Conservation (phyloP, 2,113 vertebrate genomes). For the Laticauda laticaudata region DNA sequence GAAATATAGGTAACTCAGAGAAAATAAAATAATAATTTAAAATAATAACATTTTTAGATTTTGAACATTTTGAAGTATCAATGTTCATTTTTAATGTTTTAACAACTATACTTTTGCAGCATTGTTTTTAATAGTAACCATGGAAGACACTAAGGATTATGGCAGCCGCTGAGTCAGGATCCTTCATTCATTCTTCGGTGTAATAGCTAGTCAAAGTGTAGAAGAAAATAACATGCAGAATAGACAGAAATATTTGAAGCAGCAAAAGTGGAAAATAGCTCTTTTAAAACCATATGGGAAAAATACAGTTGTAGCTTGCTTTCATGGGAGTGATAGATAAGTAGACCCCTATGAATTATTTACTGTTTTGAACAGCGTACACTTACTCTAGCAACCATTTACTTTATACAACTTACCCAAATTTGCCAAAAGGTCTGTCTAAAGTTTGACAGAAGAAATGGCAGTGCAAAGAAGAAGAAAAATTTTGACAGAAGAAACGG, state of each 20-base stretch:
- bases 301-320: not conserved
- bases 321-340: not conserved
- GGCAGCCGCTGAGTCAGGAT: not conserved
- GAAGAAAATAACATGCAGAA: not conserved
- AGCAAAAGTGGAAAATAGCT: not conserved
- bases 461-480: not conserved
- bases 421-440: not conserved
- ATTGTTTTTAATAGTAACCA: not conserved
- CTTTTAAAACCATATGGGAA: not conserved
- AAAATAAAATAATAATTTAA: not conserved
- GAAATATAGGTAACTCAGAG: not conserved
- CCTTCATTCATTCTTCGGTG: not conserved
- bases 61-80: not conserved
- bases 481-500: not conserved
- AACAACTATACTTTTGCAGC: not conserved
- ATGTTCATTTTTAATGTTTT: not conserved
- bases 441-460: not conserved
- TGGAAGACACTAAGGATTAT: not conserved
- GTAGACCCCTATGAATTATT: not conserved
- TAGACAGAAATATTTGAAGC: not conserved
- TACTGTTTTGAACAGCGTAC: not conserved
- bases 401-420: not conserved
- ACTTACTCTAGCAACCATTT: not conserved
- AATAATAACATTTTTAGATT: not conserved
- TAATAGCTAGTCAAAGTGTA: not conserved